A percentile compares a stretch with the other conserved stretches of the same genome.
Evolutionary conservation across 2,888 invertebrate genomes (phyloP).

Genomic region (Dolichopus griseipennis): DNA sequence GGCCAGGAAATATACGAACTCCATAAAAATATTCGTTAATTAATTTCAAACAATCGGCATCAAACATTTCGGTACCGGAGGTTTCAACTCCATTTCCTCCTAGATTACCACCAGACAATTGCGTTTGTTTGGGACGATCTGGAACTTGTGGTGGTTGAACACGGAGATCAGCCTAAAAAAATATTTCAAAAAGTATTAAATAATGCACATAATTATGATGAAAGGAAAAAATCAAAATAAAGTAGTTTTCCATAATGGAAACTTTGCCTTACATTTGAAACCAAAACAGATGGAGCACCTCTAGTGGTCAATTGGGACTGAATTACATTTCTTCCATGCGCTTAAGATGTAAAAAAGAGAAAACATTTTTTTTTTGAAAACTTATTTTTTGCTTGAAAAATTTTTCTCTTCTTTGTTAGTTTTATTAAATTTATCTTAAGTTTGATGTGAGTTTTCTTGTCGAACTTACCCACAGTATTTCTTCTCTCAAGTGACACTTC

Average conservation of each 20-base stretch:
- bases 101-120: constrained; percentile 59
- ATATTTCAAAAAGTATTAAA: not conserved
- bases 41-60: constrained; percentile 74
- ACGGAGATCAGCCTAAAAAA: constrained; percentile 51
- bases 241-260: not conserved
- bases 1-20: constrained; percentile 46
- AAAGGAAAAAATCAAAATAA: not conserved
- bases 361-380: not conserved
- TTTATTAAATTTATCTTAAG: not conserved
- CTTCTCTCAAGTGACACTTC: constrained; percentile 39
- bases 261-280: constrained; percentile 36
- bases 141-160: constrained; percentile 55
- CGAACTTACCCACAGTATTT: constrained; percentile 32
- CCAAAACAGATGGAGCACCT: constrained; percentile 44
- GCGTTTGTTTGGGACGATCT: constrained; percentile 53
- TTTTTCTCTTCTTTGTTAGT: not conserved
- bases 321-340: constrained; percentile 44
- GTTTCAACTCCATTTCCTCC: constrained; percentile 63
- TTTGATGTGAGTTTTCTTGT: not conserved
- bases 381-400: not conserved
- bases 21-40: constrained; percentile 98
- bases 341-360: constrained; percentile 24
- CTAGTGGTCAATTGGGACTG: constrained; percentile 43
- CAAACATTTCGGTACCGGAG: constrained; percentile 79
- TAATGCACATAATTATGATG: not conserved